Conservation (phyloP, 2,113 vertebrate species). For the Erythrocebus patas region DNA sequence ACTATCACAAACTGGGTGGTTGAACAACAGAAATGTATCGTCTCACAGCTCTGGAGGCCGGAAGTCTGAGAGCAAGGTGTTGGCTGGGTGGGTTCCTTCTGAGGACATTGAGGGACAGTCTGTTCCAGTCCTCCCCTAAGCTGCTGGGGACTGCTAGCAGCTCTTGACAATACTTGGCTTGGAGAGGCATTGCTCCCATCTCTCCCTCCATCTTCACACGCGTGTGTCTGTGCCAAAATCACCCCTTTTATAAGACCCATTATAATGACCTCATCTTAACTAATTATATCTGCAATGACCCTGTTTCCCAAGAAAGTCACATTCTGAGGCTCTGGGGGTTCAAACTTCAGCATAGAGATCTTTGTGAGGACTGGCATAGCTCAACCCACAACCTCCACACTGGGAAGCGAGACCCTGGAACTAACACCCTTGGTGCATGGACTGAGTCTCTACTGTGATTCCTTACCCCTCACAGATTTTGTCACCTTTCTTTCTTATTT, state of each 20-base stretch:
- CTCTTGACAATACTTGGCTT: neutral
- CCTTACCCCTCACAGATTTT: neutral
- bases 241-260: neutral
- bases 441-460: neutral
- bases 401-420: neutral
- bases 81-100: neutral
- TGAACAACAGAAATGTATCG: fast-evolving
- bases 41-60: neutral
- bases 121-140: too few relatives aligned
- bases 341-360: too few relatives aligned
- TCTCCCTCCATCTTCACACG: neutral
- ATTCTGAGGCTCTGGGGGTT: neutral
- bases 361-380: fast-evolving
- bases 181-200: fast-evolving
- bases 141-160: neutral
- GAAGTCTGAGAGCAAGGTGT: neutral
- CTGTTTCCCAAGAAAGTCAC: neutral
- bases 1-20: fast-evolving
- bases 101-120: too few relatives aligned
- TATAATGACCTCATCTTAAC: neutral
- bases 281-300: neutral
- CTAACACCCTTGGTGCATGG: neutral
- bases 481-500: neutral
- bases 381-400: neutral
- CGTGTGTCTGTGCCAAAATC: neutral